These are phyloP conservation scores for Mormyrops attenuatus DNA, from an alignment of 2,797 vertebrate species.

Conservation along the genomic window DNA sequence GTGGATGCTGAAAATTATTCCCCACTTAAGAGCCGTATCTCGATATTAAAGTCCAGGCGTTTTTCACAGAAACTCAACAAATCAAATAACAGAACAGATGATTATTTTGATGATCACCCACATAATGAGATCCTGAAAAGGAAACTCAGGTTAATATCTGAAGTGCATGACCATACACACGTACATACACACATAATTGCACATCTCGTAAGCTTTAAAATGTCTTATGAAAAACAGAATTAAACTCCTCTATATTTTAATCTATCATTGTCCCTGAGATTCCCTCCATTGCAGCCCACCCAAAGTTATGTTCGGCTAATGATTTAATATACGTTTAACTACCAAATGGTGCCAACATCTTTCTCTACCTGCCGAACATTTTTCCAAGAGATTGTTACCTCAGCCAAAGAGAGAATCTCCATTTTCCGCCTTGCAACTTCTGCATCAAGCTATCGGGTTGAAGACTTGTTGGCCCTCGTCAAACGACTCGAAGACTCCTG, in stretches of 20 bases:
- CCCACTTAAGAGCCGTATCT: not conserved
- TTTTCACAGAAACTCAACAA: not conserved
- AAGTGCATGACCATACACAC: not conserved
- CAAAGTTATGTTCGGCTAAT: not conserved
- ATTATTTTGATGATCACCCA: not conserved
- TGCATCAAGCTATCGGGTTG: constrained; percentile 18
- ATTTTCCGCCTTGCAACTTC: not conserved
- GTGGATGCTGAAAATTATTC: not conserved
- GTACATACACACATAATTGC: not conserved
- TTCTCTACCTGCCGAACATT: not conserved
- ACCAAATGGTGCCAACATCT: not conserved
- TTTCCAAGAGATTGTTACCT: not conserved
- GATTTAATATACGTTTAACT: not conserved
- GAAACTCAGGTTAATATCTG: not conserved
- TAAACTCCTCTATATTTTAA: not conserved
- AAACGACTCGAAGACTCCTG: constrained; percentile 29
- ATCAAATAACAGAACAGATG: not conserved
- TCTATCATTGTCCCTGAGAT: not conserved
- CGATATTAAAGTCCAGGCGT: not conserved
- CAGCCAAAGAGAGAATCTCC: not conserved
- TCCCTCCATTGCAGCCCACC: not conserved
- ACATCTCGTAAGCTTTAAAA: not conserved
- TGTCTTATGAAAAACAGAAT: not conserved
- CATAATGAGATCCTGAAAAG: not conserved
- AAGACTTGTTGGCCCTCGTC: constrained; percentile 28